Conservation (phyloP, 1,140 invertebrate species). For the Ceratosolen solmsi region DNA sequence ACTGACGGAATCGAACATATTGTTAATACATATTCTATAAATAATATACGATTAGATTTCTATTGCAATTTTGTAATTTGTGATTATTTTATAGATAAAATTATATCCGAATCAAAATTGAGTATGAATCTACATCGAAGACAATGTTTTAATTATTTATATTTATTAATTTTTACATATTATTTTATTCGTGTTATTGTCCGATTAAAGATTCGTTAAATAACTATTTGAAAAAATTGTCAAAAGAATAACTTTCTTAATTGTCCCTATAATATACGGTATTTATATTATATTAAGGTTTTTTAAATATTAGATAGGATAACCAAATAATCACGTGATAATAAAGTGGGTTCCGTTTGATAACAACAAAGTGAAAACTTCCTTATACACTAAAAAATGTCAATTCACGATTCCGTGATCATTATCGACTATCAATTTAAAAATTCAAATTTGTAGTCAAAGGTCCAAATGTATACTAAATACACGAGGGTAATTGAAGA, state of each 20-base stretch:
- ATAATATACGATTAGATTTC: background rate
- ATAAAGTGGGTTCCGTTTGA: no score
- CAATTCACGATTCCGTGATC: background rate
- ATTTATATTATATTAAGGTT: no score
- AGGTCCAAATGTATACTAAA: background rate
- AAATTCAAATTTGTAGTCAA: background rate
- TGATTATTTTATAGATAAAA: slow-evolving; percentile 27
- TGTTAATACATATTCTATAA: slow-evolving; percentile 9
- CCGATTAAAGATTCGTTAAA: background rate
- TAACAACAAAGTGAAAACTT: no score
- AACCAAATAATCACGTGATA: no score
- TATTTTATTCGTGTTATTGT: slow-evolving; percentile 19
- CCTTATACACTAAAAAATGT: background rate
- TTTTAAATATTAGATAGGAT: no score
- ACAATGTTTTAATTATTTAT: slow-evolving; percentile 42
- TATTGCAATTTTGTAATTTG: background rate
- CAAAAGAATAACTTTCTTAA: no score
- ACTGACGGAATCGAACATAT: background rate
- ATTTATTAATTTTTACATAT: slow-evolving; percentile 40
- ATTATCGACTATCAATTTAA: background rate
- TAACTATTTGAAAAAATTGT: slow-evolving; percentile 16
- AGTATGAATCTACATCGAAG: slow-evolving; percentile 6
- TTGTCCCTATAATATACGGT: no score
- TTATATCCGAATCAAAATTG: background rate
- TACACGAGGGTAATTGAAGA: background rate